These are phyloP conservation scores for Acanthiza pusilla DNA, from an alignment of 2,797 vertebrate genomes.

Conservation along the genomic window DNA sequence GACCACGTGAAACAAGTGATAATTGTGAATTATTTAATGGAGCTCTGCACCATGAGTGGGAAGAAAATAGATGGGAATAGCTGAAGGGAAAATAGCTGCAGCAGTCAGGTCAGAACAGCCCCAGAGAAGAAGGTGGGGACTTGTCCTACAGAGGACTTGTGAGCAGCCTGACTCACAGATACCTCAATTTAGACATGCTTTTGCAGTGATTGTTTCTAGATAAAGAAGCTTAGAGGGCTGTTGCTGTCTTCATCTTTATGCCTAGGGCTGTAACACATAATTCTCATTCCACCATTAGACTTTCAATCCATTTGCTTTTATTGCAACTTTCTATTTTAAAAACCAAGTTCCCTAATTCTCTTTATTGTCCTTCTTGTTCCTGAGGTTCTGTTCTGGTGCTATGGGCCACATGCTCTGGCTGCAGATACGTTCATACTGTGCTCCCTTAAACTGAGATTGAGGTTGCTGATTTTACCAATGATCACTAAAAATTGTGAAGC, in stretches of 20 bases:
- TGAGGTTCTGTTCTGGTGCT: not conserved
- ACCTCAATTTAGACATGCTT: not conserved
- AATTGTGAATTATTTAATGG: not conserved
- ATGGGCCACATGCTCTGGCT: not conserved
- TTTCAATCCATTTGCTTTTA: conserved; percentile 30
- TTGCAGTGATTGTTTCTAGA: not conserved
- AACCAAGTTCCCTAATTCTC: not conserved
- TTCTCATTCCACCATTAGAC: conserved; percentile 7
- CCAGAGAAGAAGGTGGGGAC: not conserved
- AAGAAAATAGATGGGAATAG: not conserved
- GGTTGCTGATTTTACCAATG: not conserved
- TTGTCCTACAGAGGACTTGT: not conserved
- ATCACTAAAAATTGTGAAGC: not conserved
- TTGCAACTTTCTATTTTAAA: conserved; percentile 4
- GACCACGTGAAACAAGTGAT: not conserved
- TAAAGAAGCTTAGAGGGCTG: not conserved
- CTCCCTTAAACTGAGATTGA: not conserved
- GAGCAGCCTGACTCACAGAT: not conserved
- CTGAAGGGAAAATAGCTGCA: not conserved
- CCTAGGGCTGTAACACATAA: conserved; percentile 1
- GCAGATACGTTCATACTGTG: not conserved
- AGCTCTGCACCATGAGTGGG: not conserved
- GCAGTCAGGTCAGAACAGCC: not conserved
- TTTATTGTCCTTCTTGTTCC: not conserved
- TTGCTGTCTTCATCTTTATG: conserved; percentile 17